Percentiles rank a stretch among this genome's conserved stretches.
Conservation (phyloP, 2,797 vertebrate genomes). For the Scolopax bukidnonensis region DNA sequence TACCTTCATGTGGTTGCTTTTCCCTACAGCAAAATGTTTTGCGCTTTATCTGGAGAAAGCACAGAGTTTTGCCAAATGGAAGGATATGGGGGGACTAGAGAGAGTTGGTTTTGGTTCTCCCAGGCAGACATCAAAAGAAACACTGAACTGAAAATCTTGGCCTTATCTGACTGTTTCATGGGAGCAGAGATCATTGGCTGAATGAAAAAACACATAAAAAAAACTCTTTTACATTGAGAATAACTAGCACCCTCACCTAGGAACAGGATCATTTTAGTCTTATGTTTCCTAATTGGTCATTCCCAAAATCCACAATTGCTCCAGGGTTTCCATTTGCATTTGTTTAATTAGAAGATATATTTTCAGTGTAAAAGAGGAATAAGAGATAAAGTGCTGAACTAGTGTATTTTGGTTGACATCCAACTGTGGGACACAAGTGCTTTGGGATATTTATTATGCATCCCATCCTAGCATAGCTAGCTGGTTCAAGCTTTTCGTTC, state of each 20-base stretch:
- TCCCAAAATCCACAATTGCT: background rate
- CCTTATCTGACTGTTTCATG: background rate
- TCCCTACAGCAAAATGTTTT: background rate
- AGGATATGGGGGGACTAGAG: background rate
- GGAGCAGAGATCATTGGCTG: background rate
- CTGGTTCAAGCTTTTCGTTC: background rate
- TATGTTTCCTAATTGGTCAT: background rate
- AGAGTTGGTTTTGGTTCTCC: background rate
- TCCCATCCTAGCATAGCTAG: background rate
- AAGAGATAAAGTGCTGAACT: background rate
- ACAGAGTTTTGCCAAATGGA: background rate
- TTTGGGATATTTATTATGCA: background rate
- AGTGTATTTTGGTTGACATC: background rate
- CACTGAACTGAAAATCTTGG: background rate
- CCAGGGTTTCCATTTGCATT: background rate
- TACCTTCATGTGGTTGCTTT: background rate
- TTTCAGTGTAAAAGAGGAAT: background rate
- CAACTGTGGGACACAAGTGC: background rate
- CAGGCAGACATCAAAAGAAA: background rate
- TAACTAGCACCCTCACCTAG: background rate
- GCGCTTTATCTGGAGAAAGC: background rate
- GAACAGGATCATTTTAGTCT: background rate
- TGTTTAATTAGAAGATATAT: background rate
- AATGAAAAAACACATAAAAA: background rate
- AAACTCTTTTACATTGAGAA: accelerated